Percentiles rank a stretch among this genome's conserved stretches.
Conservation (phyloP, 2,888 invertebrate genomes). For the Cataglyphis albicans region DNA sequence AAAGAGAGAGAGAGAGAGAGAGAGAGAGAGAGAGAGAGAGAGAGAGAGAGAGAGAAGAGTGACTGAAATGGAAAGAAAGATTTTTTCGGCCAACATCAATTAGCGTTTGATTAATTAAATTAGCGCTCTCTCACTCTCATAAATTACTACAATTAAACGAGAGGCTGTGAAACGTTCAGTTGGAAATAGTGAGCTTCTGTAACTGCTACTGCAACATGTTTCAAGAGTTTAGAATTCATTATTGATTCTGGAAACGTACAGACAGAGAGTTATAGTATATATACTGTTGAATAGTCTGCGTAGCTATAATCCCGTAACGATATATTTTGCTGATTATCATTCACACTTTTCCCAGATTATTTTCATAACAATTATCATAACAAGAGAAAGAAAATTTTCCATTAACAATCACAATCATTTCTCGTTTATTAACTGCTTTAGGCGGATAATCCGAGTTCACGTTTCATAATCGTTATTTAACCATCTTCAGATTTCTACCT, state of each 20-base stretch:
- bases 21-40: background rate
- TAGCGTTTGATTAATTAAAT: constrained; percentile 27
- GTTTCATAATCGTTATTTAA: background rate
- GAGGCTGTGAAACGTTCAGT: constrained; percentile 18
- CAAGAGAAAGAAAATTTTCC: constrained; percentile 9
- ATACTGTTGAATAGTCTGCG: background rate
- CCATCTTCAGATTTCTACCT: constrained; percentile 7
- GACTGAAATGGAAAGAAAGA: background rate
- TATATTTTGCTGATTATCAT: background rate
- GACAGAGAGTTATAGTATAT: constrained; percentile 7
- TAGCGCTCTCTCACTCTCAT: background rate
- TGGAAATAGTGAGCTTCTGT: constrained; percentile 23
- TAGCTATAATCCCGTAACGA: constrained; percentile 24
- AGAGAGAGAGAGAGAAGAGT: background rate
- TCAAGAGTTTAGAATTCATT: constrained; percentile 48
- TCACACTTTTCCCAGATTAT: constrained; percentile 2
- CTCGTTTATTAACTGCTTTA: constrained; percentile 15
- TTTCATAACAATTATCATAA: background rate
- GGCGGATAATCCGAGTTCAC: constrained; percentile 19
- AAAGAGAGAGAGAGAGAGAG: background rate
- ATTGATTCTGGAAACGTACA: constrained; percentile 20
- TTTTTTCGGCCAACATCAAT: background rate
- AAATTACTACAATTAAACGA: constrained; percentile 14
- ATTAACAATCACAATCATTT: constrained; percentile 26
- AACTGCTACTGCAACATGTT: constrained; percentile 19